A percentile compares a stretch with the other conserved stretches of the same genome.
These are phyloP conservation scores for Laodelphax striatellus DNA, from an alignment of 1,140 invertebrate species.

Conservation along the genomic window DNA sequence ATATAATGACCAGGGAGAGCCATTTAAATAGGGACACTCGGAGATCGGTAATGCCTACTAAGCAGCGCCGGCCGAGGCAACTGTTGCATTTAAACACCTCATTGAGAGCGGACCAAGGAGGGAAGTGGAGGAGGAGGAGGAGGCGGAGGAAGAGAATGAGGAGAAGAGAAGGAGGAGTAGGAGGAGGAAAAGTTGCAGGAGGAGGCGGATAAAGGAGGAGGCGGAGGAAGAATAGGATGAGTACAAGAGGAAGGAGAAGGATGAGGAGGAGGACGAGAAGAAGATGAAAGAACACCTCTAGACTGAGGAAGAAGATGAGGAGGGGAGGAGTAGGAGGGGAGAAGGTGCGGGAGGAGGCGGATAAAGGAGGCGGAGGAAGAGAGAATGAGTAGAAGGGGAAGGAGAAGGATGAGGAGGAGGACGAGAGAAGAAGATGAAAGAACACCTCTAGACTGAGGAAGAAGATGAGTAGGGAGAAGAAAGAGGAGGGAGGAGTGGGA, in stretches of 20 bases:
- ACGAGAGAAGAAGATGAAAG: no score
- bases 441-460: slow-evolving; percentile 4
- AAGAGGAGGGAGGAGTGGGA: neutral
- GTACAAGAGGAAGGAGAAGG: slow-evolving; percentile 6
- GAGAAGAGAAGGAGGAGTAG: neutral
- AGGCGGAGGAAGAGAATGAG: slow-evolving; percentile 3
- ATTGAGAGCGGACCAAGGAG: slow-evolving; percentile 1
- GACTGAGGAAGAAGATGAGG: no score
- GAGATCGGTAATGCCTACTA: slow-evolving; percentile 14
- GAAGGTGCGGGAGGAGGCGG: no score
- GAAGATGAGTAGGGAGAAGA: no score
- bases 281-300: no score
- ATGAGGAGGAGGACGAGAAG: no score
- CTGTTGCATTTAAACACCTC: slow-evolving; percentile 23
- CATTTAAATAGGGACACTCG: neutral
- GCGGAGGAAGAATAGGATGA: neutral
- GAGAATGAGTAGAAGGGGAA: no score
- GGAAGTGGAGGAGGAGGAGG: neutral
- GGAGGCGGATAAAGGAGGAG: neutral
- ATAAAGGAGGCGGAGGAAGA: no score
- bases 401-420: no score
- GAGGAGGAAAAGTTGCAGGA: neutral
- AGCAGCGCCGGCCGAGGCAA: slow-evolving; percentile 5
- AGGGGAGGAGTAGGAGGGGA: no score
- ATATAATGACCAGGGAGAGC: slow-evolving; percentile 13